Conservation (phyloP, 2,797 vertebrate genomes). For the Sebastes trivittatus region DNA sequence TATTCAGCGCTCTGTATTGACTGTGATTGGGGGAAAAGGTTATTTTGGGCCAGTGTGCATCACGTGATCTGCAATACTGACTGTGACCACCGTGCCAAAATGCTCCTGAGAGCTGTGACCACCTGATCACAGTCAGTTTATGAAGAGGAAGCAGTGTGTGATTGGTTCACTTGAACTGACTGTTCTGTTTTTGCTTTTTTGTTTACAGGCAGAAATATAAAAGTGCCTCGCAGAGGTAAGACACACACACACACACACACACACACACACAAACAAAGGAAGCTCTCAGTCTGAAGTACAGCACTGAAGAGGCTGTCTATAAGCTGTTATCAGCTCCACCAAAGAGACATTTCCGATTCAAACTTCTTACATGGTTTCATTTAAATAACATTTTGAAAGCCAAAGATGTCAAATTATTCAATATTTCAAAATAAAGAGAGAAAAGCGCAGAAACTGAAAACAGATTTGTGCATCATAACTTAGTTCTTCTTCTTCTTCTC, state of each 20-base stretch:
- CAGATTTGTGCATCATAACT: not conserved
- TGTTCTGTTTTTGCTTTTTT: slow-evolving; percentile 34
- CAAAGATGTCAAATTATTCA: not conserved
- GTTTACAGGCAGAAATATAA: slow-evolving; percentile 79
- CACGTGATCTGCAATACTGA: not conserved
- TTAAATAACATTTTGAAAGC: not conserved
- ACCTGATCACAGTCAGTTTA: not conserved
- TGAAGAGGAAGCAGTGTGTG: not conserved
- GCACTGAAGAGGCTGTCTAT: not conserved
- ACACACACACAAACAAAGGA: not conserved
- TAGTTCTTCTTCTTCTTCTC: not conserved
- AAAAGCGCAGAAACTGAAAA: not conserved
- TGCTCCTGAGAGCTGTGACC: not conserved
- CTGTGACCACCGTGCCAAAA: not conserved
- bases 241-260: slow-evolving; percentile 10
- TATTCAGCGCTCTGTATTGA: no score
- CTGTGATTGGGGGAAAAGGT: not conserved
- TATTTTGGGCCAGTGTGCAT: not conserved
- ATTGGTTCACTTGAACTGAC: slow-evolving; percentile 2
- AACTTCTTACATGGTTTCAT: not conserved
- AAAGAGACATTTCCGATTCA: not conserved
- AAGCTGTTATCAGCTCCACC: not conserved
- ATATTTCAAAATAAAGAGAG: not conserved
- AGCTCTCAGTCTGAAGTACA: not conserved
- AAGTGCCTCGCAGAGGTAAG: slow-evolving; percentile 76